These are phyloP conservation scores for Oncorhynchus nerka DNA, from an alignment of 2,113 vertebrate species.

Conservation along the genomic window DNA sequence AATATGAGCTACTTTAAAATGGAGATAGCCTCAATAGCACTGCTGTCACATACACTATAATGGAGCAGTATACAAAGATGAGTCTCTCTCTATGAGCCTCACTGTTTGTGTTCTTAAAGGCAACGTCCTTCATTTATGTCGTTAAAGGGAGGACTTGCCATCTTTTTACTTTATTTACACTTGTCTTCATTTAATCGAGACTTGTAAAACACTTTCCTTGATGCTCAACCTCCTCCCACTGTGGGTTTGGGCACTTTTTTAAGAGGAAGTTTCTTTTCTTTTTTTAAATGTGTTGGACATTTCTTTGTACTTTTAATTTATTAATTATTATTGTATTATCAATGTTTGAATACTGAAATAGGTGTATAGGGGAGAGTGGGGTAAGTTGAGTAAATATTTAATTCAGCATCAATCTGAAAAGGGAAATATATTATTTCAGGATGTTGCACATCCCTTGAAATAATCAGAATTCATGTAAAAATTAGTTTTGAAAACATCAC, in stretches of 20 bases:
- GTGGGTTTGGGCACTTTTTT: neutral
- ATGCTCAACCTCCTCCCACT: neutral
- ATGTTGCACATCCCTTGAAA: too few relatives aligned
- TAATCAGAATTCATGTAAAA: too few relatives aligned
- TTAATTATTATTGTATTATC: neutral
- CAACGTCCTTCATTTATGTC: neutral
- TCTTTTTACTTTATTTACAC: neutral
- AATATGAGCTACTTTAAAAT: too few relatives aligned
- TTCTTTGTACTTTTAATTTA: neutral
- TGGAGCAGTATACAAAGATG: too few relatives aligned
- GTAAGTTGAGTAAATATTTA: neutral
- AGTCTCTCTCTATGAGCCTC: neutral
- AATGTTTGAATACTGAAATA: neutral
- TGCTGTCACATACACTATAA: too few relatives aligned
- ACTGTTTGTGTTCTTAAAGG: neutral
- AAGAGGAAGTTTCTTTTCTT: neutral
- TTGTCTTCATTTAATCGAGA: neutral
- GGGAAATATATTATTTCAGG: too few relatives aligned
- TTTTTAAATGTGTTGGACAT: neutral
- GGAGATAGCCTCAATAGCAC: too few relatives aligned
- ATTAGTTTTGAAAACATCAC: too few relatives aligned
- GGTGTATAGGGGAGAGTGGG: neutral
- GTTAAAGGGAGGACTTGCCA: neutral
- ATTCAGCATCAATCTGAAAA: neutral
- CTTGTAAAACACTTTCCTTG: neutral